Conservation (phyloP, 2,888 invertebrate genomes). For the Aphidius colemani region DNA sequence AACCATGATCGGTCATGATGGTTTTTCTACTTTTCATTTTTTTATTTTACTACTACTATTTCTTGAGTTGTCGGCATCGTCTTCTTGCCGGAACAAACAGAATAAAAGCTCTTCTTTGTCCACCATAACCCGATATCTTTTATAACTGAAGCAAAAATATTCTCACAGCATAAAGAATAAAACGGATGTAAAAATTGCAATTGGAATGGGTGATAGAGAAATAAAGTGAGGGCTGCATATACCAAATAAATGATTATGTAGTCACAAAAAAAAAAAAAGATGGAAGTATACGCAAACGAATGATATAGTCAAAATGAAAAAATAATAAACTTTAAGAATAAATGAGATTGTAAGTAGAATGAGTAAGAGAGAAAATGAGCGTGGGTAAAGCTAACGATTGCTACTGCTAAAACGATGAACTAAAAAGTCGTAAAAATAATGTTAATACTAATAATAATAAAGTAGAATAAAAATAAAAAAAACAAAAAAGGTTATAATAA, state of each 20-base stretch:
- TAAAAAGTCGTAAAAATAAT: no score
- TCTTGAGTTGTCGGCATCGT: constrained; percentile 8
- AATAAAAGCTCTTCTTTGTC: constrained; percentile 17
- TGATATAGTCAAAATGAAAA: not conserved
- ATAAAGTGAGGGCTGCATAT: constrained; percentile 11
- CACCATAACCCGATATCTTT: constrained; percentile 46
- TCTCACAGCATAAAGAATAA: constrained; percentile 50
- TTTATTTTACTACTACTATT: constrained; percentile 5
- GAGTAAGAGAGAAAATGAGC: constrained; percentile 9
- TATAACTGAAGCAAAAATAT: constrained; percentile 49
- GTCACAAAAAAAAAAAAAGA: constrained; percentile 1
- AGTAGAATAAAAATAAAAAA: no score
- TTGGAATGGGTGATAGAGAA: constrained; percentile 38
- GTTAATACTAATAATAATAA: no score
- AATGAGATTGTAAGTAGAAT: constrained; percentile 4
- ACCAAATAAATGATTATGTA: not conserved
- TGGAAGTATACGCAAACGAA: not conserved
- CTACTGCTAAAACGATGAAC: not conserved
- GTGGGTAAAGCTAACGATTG: not conserved
- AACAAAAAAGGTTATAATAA: no score
- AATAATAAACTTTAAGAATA: not conserved
- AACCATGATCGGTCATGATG: no score
- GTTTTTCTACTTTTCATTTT: no score
- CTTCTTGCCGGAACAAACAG: constrained; percentile 22
- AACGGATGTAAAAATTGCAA: constrained; percentile 47